Evolutionary conservation across 2,113 vertebrate species (phyloP).

Genomic region (Amphiprion ocellaris): DNA sequence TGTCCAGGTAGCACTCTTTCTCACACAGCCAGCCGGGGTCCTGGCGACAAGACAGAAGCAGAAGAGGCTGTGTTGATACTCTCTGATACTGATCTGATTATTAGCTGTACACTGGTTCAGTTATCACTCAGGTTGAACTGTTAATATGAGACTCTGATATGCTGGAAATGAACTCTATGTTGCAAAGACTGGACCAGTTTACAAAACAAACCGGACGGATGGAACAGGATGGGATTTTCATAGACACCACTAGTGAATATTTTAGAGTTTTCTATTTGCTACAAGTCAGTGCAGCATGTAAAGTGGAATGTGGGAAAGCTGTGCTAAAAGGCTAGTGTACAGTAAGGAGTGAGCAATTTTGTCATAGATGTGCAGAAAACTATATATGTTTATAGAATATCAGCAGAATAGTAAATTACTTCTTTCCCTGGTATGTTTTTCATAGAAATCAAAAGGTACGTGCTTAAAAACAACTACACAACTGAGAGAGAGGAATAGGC

Average conservation of each 20-base stretch:
- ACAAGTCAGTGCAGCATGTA: no score
- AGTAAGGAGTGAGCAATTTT: no score
- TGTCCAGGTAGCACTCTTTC: constrained; percentile 92
- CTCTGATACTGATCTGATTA: not conserved
- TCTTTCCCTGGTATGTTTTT: not conserved
- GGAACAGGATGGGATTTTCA: not conserved
- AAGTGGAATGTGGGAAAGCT: no score
- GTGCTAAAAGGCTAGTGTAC: no score
- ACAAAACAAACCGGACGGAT: no score
- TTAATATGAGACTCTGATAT: not conserved
- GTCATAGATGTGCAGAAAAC: no score
- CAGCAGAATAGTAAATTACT: no score
- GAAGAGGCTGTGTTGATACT: constrained; percentile 8
- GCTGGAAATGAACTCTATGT: not conserved
- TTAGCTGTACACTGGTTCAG: not conserved
- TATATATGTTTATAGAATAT: no score
- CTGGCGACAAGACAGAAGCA: constrained; percentile 71
- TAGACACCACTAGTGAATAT: not conserved
- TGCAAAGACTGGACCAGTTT: not conserved
- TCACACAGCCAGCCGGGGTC: constrained; percentile 96
- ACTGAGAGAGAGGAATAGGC: not conserved
- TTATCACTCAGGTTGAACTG: not conserved
- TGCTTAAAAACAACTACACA: not conserved
- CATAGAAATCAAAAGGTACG: not conserved
- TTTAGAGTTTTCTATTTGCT: no score